Conservation (phyloP, 2,888 invertebrate species). For the Amblyjoppa fuscipennis region DNA sequence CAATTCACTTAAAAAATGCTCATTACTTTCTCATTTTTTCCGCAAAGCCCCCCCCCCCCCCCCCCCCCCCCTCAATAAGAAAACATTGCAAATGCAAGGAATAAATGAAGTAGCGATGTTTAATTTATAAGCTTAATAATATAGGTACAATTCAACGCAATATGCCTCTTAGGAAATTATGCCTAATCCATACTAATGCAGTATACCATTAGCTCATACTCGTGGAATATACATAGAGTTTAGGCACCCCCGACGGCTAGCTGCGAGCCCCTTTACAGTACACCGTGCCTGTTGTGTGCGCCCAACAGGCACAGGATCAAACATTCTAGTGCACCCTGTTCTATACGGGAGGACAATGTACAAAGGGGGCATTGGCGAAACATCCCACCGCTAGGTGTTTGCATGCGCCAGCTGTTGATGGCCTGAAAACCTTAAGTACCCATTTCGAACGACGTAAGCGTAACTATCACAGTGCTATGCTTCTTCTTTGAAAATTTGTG, state of each 20-base stretch:
- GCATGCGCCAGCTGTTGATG: slow-evolving; percentile 77
- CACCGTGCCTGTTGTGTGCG: background rate
- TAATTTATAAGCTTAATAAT: background rate
- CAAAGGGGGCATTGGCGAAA: slow-evolving; percentile 56
- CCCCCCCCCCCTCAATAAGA: background rate
- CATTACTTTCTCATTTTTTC: background rate
- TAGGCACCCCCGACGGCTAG: background rate
- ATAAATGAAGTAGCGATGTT: background rate
- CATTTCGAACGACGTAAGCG: slow-evolving; percentile 41
- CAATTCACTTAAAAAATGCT: background rate
- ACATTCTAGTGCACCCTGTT: background rate
- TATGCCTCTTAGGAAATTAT: background rate
- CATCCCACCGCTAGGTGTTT: slow-evolving; percentile 74
- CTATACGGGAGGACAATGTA: slow-evolving; percentile 17
- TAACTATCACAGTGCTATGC: background rate
- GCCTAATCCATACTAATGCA: background rate
- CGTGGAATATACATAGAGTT: background rate
- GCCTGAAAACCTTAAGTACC: slow-evolving; percentile 70
- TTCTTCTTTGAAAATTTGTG: background rate
- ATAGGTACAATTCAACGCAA: background rate
- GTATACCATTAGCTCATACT: background rate
- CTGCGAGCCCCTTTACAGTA: background rate
- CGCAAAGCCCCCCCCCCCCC: no score
- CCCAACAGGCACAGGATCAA: slow-evolving; percentile 1
- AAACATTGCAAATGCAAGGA: background rate